phyloP scores from a whole-genome alignment of 1,140 invertebrate species.

The Lineus longissimus region DNA sequence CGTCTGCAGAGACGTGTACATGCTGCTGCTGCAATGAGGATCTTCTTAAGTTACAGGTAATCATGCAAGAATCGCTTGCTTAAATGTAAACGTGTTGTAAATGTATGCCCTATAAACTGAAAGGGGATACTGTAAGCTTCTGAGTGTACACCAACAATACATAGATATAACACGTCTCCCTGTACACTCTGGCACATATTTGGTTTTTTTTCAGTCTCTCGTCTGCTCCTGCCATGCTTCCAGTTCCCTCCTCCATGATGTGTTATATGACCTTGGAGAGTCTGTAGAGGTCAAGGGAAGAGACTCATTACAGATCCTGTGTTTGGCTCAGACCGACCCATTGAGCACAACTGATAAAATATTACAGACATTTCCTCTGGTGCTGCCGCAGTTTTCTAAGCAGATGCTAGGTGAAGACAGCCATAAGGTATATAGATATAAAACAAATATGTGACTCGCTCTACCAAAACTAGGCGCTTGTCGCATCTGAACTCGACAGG shows the following conservation, averaged over 20 bases:
- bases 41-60: too few species aligned
- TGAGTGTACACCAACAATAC: too few species aligned
- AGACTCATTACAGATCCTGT: constrained; percentile 23
- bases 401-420: constrained; percentile 6
- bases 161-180: neutral
- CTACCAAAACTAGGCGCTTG: too few species aligned
- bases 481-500: too few species aligned
- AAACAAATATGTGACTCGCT: neutral
- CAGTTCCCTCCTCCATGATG: neutral
- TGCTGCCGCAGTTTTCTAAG: constrained; percentile 15
- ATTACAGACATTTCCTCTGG: constrained; percentile 15
- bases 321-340: constrained; percentile 12
- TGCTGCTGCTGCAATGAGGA: too few species aligned
- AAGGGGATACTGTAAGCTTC: too few species aligned
- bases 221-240: constrained; percentile 18
- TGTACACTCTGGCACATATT: neutral
- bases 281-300: constrained; percentile 2
- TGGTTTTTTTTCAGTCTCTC: constrained; percentile 21
- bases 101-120: too few species aligned
- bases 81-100: neutral
- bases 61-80: neutral
- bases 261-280: constrained; percentile 1
- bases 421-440: constrained; percentile 12
- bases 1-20: too few species aligned
- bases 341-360: constrained; percentile 13